Conservation (phyloP, 2,797 vertebrate genomes). For the Meriones psammophilus region DNA sequence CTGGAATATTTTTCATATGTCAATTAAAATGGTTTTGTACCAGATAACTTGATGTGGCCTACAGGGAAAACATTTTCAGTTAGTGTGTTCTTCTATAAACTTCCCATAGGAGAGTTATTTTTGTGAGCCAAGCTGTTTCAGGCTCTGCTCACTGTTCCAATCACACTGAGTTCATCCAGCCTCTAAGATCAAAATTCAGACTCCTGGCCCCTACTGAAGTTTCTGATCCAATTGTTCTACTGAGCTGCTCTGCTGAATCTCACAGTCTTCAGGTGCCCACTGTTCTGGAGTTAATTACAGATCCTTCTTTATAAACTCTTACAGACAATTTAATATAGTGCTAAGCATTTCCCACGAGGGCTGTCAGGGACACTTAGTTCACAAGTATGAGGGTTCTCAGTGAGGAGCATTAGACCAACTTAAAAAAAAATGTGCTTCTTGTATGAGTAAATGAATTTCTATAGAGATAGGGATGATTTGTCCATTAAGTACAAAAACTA, state of each 20-base stretch:
- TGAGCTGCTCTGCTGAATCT: background rate
- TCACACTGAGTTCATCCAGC: background rate
- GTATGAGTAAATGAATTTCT: background rate
- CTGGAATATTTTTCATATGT: background rate
- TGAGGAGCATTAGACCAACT: background rate
- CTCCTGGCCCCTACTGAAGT: background rate
- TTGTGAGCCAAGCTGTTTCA: background rate
- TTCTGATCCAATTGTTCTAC: conserved; percentile 19
- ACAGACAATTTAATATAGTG: background rate
- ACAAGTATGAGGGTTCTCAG: background rate
- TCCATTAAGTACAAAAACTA: background rate
- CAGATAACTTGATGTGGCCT: background rate
- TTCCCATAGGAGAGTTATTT: conserved; percentile 10
- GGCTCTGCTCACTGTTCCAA: background rate
- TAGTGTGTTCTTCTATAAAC: background rate
- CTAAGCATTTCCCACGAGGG: background rate
- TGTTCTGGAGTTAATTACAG: background rate
- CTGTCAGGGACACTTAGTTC: background rate
- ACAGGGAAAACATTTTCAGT: background rate
- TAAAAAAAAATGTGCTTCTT: background rate
- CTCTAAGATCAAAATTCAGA: conserved; percentile 28
- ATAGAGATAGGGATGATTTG: background rate
- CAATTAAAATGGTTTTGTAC: background rate
- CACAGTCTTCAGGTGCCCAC: background rate
- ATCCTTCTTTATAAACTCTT: background rate